These are phyloP conservation scores for Eublepharis macularius DNA, from an alignment of 2,113 vertebrate genomes.

Conservation along the genomic window DNA sequence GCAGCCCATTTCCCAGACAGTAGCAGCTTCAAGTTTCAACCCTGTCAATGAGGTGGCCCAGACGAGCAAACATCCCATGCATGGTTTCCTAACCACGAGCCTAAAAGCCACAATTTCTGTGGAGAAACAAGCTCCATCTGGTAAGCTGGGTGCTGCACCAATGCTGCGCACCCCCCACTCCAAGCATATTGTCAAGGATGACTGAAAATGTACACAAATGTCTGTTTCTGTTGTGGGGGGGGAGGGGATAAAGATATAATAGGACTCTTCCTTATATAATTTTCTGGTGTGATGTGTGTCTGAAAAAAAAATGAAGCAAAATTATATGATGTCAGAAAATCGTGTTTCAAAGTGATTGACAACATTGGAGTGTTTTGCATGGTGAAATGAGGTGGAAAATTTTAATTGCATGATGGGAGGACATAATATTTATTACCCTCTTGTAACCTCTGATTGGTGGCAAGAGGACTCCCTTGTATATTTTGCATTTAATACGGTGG, in stretches of 20 bases:
- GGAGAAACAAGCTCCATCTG: slow-evolving; percentile 59
- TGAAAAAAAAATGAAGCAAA: slow-evolving; percentile 79
- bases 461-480: slow-evolving; percentile 77
- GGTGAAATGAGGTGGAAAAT: slow-evolving; percentile 85
- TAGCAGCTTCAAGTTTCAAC: slow-evolving; percentile 75
- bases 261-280: slow-evolving; percentile 81
- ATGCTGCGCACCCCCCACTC: slow-evolving; percentile 57
- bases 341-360: slow-evolving; percentile 85
- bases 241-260: slow-evolving; percentile 82
- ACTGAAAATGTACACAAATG: slow-evolving; percentile 77
- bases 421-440: slow-evolving; percentile 87
- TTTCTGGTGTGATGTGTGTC: slow-evolving; percentile 80
- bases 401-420: slow-evolving; percentile 85
- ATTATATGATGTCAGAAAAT: slow-evolving; percentile 87
- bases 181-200: slow-evolving; percentile 72
- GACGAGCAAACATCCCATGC: slow-evolving; percentile 72
- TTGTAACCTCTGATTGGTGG: slow-evolving; percentile 77
- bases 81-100: slow-evolving; percentile 60
- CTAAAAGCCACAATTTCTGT: slow-evolving; percentile 48
- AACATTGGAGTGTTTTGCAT: slow-evolving; percentile 81
- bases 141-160: slow-evolving; percentile 23
- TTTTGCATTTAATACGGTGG: slow-evolving; percentile 76
- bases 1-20: slow-evolving; percentile 77
- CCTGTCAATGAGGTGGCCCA: slow-evolving; percentile 73
- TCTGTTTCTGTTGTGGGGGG: slow-evolving; percentile 76